phyloP scores from a whole-genome alignment of 2,888 invertebrate genomes.

The Napeogenes sylphis region DNA sequence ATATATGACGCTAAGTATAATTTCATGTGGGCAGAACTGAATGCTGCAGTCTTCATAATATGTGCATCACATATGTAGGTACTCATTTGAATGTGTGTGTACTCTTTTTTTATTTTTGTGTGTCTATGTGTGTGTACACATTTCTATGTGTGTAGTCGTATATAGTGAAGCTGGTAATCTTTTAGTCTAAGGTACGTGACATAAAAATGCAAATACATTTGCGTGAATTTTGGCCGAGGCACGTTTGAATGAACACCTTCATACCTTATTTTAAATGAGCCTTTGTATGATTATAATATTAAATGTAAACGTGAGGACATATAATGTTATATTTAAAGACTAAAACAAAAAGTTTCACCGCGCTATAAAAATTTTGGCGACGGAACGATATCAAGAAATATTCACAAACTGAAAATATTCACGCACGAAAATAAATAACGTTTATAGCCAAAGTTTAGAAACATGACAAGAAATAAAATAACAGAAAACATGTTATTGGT shows the following conservation, averaged over 20 bases:
- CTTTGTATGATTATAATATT: constrained; percentile 27
- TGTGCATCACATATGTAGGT: too few relatives aligned
- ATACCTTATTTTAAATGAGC: constrained; percentile 18
- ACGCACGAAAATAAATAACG: not conserved
- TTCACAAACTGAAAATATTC: constrained; percentile 1
- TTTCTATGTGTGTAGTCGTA: too few relatives aligned
- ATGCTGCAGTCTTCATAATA: too few relatives aligned
- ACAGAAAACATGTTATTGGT: not conserved
- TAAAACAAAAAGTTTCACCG: constrained; percentile 27
- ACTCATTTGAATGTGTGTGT: too few relatives aligned
- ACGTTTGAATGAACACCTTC: constrained; percentile 31
- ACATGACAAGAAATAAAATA: not conserved
- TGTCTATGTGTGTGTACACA: too few relatives aligned
- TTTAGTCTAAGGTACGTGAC: constrained; percentile 31
- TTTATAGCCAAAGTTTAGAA: constrained; percentile 1
- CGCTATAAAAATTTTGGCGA: constrained; percentile 32
- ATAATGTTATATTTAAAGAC: constrained; percentile 27
- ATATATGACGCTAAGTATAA: too few relatives aligned
- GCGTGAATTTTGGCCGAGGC: constrained; percentile 37
- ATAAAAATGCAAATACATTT: constrained; percentile 53
- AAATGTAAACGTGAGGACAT: constrained; percentile 31
- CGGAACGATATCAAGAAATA: constrained; percentile 10
- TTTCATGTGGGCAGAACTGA: too few relatives aligned
- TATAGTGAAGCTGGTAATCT: not conserved
- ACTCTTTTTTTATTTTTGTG: too few relatives aligned